A percentile compares a stretch with the other conserved stretches of the same genome.
These are phyloP conservation scores for Sabellastarte sp. DNA, from an alignment of 2,888 invertebrate genomes.

Conservation along the genomic window DNA sequence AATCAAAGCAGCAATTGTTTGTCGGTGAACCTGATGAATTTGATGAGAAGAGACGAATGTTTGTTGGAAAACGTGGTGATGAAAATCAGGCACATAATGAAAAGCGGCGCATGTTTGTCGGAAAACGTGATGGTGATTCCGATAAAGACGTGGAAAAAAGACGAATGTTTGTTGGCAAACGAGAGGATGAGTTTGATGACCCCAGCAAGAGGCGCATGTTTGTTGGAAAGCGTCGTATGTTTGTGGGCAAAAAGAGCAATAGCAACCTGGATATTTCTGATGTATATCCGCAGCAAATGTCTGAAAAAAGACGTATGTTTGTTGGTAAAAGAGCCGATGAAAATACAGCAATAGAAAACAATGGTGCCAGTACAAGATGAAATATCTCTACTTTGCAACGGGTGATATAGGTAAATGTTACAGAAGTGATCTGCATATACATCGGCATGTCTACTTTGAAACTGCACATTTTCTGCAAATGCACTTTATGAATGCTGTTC, in stretches of 20 bases:
- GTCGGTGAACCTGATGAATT: neutral
- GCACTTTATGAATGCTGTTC: too few relatives aligned
- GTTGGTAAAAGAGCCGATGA: too few relatives aligned
- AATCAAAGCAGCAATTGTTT: neutral
- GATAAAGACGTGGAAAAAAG: conserved; percentile 13
- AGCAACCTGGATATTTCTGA: too few relatives aligned
- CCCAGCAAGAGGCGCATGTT: neutral
- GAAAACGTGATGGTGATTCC: conserved; percentile 14
- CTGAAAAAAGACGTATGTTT: too few relatives aligned
- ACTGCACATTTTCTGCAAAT: too few relatives aligned
- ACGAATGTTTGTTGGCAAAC: conserved; percentile 19
- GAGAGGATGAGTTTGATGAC: neutral
- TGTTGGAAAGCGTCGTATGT: conserved; percentile 16
- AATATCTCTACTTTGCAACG: too few relatives aligned
- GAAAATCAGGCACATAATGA: neutral
- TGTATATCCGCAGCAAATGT: too few relatives aligned
- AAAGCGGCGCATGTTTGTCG: conserved; percentile 15
- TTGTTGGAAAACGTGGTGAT: conserved; percentile 19
- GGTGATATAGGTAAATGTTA: too few relatives aligned
- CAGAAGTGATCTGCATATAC: too few relatives aligned
- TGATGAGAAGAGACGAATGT: neutral
- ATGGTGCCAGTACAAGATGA: too few relatives aligned
- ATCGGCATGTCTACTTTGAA: too few relatives aligned
- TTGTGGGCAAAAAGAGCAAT: conserved; percentile 22
- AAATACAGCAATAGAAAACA: too few relatives aligned